Percentiles rank a stretch among this genome's conserved stretches.
phyloP scores from a whole-genome alignment of 2,888 invertebrate species.

The Psylliodes chrysocephalus region DNA sequence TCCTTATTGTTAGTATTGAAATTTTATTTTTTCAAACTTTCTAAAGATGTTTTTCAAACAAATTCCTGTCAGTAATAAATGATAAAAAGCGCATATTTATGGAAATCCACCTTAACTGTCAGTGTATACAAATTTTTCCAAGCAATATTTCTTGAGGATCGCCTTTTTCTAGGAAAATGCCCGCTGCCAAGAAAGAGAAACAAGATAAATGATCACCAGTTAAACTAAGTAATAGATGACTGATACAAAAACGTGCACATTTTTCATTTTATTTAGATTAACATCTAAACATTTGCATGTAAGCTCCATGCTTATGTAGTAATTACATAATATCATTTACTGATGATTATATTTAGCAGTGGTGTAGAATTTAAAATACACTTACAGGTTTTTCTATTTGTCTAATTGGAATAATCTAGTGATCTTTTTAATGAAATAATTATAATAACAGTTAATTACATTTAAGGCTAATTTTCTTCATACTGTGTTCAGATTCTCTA shows the following conservation, averaged over 20 bases:
- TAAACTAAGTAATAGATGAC: conserved; percentile 9
- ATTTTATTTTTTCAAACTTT: neutral
- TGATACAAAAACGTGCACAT: conserved; percentile 16
- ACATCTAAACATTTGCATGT: conserved; percentile 23
- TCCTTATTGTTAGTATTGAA: neutral
- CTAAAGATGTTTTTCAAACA: neutral
- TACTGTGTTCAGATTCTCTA: too few relatives aligned
- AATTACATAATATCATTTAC: conserved; percentile 20
- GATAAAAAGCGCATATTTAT: neutral
- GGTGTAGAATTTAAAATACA: neutral
- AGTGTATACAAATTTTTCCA: neutral
- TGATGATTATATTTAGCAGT: conserved; percentile 4
- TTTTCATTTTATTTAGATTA: conserved; percentile 28
- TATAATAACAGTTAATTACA: too few relatives aligned
- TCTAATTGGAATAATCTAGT: too few relatives aligned
- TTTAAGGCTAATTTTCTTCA: too few relatives aligned
- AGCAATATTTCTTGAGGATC: neutral
- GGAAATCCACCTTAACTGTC: neutral
- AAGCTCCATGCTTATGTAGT: conserved; percentile 15
- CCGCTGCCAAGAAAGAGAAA: conserved; percentile 7
- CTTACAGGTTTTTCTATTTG: too few relatives aligned
- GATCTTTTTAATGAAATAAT: too few relatives aligned
- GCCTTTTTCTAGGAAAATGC: neutral
- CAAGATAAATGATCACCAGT: conserved; percentile 13
- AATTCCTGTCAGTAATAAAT: neutral